phyloP scores from a whole-genome alignment of 53 echinoderm and acorn worm species.

The Echinarachnius parma region DNA sequence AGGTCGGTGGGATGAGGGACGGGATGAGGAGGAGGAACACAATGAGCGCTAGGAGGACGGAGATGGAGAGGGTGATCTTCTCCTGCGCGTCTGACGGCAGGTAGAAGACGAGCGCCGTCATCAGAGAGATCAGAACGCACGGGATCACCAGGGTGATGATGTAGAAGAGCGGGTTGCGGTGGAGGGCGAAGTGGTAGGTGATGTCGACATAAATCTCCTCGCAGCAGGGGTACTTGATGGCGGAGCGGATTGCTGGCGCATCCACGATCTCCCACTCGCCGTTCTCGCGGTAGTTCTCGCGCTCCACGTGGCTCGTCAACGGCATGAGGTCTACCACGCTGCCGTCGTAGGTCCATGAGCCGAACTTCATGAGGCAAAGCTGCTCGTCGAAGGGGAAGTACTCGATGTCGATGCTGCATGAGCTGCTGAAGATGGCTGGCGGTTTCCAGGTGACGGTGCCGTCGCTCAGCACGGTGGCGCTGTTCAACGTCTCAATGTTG shows the following conservation, averaged over 20 bases:
- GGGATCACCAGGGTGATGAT: slow-evolving; percentile 86
- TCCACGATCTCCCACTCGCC: slow-evolving; percentile 98
- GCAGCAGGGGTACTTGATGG: slow-evolving; percentile 83
- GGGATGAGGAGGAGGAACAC: slow-evolving; percentile 92
- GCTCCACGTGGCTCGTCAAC: slow-evolving; percentile 58
- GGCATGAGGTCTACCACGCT: slow-evolving; percentile 71
- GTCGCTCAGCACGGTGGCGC: slow-evolving; percentile 69
- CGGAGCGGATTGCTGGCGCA: slow-evolving; percentile 58
- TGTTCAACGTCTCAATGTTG: slow-evolving; percentile 61
- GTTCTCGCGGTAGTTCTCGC: slow-evolving; percentile 79
- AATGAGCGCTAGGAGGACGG: slow-evolving; percentile 83
- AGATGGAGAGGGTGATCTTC: slow-evolving; percentile 88
- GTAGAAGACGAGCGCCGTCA: slow-evolving; percentile 77
- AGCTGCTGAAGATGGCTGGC: slow-evolving; percentile 78
- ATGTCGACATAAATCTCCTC: slow-evolving; percentile 73
- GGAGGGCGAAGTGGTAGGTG: slow-evolving; percentile 67
- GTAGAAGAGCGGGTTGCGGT: slow-evolving; percentile 87
- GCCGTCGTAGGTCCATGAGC: slow-evolving; percentile 87
- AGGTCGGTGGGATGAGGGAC: slow-evolving; percentile 80
- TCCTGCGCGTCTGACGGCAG: slow-evolving; percentile 94
- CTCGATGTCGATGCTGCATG: slow-evolving; percentile 87
- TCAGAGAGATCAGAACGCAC: slow-evolving; percentile 82
- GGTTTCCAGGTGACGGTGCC: slow-evolving; percentile 87
- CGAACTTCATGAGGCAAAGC: slow-evolving; percentile 90
- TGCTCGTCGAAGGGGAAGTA: slow-evolving; percentile 96